These are phyloP conservation scores for Tautogolabrus adspersus DNA, from an alignment of 2,113 vertebrate species.

Conservation along the genomic window DNA sequence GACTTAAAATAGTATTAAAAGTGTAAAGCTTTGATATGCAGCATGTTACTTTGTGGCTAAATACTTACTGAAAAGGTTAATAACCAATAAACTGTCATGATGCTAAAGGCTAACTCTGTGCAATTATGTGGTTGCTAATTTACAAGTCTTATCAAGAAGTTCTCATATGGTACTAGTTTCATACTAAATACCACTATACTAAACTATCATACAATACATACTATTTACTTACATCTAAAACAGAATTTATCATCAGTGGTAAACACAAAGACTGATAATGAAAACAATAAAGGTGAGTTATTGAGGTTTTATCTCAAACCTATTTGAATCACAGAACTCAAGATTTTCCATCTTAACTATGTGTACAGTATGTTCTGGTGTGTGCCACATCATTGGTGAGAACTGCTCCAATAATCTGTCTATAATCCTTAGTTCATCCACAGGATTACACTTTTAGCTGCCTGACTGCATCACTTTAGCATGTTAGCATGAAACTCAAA, in stretches of 20 bases:
- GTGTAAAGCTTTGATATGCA: no score
- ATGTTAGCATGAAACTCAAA: slow-evolving; percentile 12
- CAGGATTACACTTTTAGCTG: slow-evolving; percentile 39
- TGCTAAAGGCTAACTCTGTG: no score
- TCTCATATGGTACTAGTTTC: no score
- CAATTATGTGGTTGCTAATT: not conserved
- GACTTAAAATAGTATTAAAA: not conserved
- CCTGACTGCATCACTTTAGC: slow-evolving; percentile 5
- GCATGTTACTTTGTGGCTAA: no score
- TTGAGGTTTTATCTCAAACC: not conserved
- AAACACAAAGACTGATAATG: not conserved
- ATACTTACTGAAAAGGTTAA: no score
- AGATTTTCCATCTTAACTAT: not conserved
- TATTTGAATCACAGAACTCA: not conserved
- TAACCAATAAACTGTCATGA: no score
- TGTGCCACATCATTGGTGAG: slow-evolving; percentile 12
- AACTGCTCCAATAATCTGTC: slow-evolving; percentile 50
- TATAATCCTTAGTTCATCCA: slow-evolving; percentile 55
- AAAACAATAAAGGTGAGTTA: not conserved
- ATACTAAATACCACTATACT: no score
- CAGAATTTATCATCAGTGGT: not conserved
- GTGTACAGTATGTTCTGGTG: slow-evolving; percentile 4
- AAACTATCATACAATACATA: no score
- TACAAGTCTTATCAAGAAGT: no score
- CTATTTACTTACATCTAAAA: not conserved